These are phyloP conservation scores for Tapirus terrestris DNA, from an alignment of 2,113 vertebrate genomes.

Conservation along the genomic window DNA sequence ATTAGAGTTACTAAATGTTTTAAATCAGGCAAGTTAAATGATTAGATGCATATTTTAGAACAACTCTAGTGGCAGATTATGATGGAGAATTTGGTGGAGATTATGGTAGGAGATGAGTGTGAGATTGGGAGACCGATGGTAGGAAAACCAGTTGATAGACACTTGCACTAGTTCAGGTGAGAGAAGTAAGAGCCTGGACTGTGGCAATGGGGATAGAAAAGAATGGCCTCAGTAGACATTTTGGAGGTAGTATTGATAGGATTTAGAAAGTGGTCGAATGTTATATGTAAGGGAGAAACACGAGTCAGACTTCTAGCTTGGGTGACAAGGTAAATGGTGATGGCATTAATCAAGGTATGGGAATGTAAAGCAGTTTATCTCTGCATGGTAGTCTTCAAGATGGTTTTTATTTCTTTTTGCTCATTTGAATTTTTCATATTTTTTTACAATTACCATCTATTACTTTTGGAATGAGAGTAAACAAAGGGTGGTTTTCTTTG, in stretches of 20 bases:
- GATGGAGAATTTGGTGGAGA: neutral
- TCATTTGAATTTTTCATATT: neutral
- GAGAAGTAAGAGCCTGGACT: neutral
- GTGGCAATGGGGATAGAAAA: neutral
- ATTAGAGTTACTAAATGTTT: slow-evolving; percentile 12
- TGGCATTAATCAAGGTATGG: neutral
- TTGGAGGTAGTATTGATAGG: neutral
- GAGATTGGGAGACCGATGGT: neutral
- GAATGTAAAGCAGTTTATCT: slow-evolving; percentile 40
- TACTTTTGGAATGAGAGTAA: slow-evolving; percentile 41
- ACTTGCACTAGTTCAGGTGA: neutral
- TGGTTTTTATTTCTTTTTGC: slow-evolving; percentile 25
- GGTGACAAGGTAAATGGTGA: neutral
- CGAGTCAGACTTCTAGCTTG: slow-evolving; percentile 24
- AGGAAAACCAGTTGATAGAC: neutral
- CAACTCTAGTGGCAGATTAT: neutral
- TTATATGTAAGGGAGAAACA: slow-evolving; percentile 21
- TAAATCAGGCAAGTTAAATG: neutral
- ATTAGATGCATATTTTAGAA: slow-evolving; percentile 22
- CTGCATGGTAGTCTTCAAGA: neutral
- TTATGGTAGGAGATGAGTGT: neutral
- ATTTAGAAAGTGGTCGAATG: neutral
- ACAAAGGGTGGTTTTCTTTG: slow-evolving; percentile 26
- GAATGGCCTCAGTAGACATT: neutral
- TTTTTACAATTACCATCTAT: neutral